Evolutionary conservation across 1,140 invertebrate species (phyloP), one percentile per base, ranked within the genome.

Genomic region (Melitaea cinxia): DNA sequence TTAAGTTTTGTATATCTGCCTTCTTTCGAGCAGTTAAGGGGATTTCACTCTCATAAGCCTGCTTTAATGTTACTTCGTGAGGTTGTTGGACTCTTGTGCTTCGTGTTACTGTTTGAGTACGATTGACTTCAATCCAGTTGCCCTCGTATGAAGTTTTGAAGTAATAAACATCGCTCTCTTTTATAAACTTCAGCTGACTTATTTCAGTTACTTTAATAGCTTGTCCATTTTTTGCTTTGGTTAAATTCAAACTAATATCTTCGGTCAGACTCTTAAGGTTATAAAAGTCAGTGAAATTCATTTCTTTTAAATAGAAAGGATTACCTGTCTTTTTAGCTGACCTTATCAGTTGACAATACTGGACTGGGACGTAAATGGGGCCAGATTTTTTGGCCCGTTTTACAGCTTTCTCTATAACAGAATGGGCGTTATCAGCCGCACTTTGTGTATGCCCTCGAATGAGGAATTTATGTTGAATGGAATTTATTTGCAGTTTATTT

Each of bases 391-490:
- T 71, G 9, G 61, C 68, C 66, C 72, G 72, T 56, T 58, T 70
- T 28, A 75, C 59, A 19, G 47, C 35, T 37, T 37, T 37, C 14
- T 37, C 35, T 2, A 37, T 37, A 4, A 37, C 35, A 14, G 76
- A 75, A 74, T 85, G 80, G 9, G 70, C 70, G 23, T 50, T 67
- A 53, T 85, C 82, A 7, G 70, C 78, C 63, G 80, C 72, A 63
- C 82, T 85, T 65, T 82, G 72, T 17, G 71, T 72, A 47, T 82
- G 79, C 14, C 79, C 35, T 4, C 82, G 60, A 14, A 85, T 76
- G 3, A 83, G 60, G 49, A 73, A 83, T 49, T 85, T 83, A 23
- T 82, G 79, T 49, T 73, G 72, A 37, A 83, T 37, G 35, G 35
- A 37, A 37, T 37, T 14, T 37, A 37, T 37, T 12, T 37, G n/a